These are phyloP conservation scores for Tetraneura akinire DNA, from an alignment of 1,140 invertebrate species.

Conservation along the genomic window DNA sequence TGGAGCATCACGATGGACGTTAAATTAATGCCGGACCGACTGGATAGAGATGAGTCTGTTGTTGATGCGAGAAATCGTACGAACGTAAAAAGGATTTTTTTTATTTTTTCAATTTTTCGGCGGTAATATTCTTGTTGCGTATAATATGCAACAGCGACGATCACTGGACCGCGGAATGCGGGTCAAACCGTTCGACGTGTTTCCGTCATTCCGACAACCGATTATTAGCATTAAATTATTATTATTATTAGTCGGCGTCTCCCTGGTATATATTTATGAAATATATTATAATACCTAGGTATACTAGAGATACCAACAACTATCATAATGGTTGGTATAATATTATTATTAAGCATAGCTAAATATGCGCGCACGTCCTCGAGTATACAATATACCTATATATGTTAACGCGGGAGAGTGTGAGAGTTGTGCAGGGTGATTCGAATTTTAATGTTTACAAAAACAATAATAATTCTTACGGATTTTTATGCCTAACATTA, in stretches of 20 bases:
- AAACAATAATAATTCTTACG: too few species aligned
- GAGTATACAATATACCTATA: not conserved
- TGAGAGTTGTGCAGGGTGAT: too few species aligned
- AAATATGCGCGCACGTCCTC: not conserved
- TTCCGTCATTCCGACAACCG: slow-evolving; percentile 47
- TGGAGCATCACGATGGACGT: too few species aligned
- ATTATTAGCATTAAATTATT: slow-evolving; percentile 46
- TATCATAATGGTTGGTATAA: not conserved
- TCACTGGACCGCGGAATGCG: slow-evolving; percentile 48
- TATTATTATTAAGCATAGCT: not conserved
- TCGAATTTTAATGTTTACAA: too few species aligned
- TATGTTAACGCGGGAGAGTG: not conserved
- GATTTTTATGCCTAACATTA: too few species aligned
- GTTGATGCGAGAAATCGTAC: not conserved
- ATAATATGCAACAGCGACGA: not conserved
- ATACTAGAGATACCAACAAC: not conserved
- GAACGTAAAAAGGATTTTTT: too few species aligned
- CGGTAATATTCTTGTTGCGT: not conserved
- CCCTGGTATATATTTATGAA: not conserved
- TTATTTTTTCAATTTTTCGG: not conserved
- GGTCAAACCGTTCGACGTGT: slow-evolving; percentile 48
- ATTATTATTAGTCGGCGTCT: not conserved
- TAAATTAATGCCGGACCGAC: too few species aligned
- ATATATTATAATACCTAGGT: too few species aligned
- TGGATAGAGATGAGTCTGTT: too few species aligned